Base-by-base conservation (phyloP, 2,888 invertebrate species). In the Diarsia rubi region DNA sequence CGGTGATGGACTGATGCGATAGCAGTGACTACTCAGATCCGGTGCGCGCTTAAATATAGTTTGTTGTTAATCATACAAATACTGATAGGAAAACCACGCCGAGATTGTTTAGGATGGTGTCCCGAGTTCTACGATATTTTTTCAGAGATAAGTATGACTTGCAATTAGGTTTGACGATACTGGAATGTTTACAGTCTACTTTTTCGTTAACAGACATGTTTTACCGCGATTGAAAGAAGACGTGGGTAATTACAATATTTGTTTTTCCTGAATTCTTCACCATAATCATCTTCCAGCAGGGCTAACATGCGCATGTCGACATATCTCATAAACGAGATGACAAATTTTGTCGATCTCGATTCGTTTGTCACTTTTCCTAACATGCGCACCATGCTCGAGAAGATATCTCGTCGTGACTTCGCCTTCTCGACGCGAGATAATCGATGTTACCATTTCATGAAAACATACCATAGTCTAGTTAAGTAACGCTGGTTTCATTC, bases 11-110 rank as follows among this genome's bases (percentile, higher is more conserved):
- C 65, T 54, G 69, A 21, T 24, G 60, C 37, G 24, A 27, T 49
- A 5, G 9, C 31, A 69, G 52, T 80, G 81, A 75, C 19, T 59
- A 69, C 31, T 52, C 37, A 8, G 16, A 59, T 65, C 9, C 60
- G 65, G 12, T 27, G 60, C 52, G 21, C 81, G 75, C 49, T 71
- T 75, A 71, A 75, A 82, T 82, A 81, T 79, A 71, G 54, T 65
- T 79, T 57, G 49, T 57, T 75, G 70, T 75, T 79, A 73, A 54
- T 79, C 68, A 71, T 73, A 67, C 83, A 83, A 83, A 75, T 52
- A 75, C 75, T 70, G 69, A 83, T 79, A 79, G 80, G 62, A 54
- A 54, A 31, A 69, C 59, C 69, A 70, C 54, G 64, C 49, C 5
- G 21, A 12, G 16, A 44, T 67, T 47, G 47, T 42, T 60, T 62